Evolutionary conservation across 2,113 vertebrate species (phyloP).

Genomic region (Scortum barcoo): DNA sequence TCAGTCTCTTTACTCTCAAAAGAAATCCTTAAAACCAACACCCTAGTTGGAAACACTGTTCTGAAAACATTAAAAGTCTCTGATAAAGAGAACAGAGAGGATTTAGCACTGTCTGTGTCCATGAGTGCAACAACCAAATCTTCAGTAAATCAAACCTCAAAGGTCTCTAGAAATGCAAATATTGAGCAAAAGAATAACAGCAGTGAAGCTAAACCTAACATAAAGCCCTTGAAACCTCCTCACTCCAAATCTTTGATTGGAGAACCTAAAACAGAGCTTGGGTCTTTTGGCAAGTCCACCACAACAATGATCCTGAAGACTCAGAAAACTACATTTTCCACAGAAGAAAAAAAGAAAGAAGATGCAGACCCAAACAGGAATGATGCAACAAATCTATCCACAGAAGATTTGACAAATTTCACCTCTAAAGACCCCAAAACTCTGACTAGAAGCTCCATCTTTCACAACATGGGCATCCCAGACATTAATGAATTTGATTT

Average conservation of each 20-base stretch:
- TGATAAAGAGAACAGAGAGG: slow-evolving; percentile 45
- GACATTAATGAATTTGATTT: background rate
- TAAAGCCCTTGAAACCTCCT: background rate
- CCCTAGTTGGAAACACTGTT: background rate
- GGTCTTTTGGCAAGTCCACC: background rate
- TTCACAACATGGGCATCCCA: background rate
- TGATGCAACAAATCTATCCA: background rate
- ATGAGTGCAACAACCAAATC: background rate
- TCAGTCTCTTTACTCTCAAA: background rate
- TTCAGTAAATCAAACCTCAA: background rate
- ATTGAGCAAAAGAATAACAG: background rate
- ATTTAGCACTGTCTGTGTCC: background rate
- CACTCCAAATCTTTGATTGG: background rate
- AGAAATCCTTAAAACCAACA: slow-evolving; percentile 3
- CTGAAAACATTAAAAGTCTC: background rate
- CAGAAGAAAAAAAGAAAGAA: slow-evolving; percentile 10
- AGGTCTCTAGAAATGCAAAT: background rate
- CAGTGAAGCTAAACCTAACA: background rate
- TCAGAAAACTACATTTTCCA: background rate
- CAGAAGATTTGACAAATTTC: background rate
- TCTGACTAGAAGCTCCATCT: background rate
- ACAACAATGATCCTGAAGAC: background rate
- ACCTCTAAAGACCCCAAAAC: background rate
- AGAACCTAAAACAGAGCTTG: slow-evolving; percentile 18
- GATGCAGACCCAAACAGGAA: slow-evolving; percentile 10